Percentiles rank a stretch among this genome's conserved stretches.
These are phyloP conservation scores for Nasalis larvatus DNA, from an alignment of 2,113 vertebrate genomes.

Conservation along the genomic window DNA sequence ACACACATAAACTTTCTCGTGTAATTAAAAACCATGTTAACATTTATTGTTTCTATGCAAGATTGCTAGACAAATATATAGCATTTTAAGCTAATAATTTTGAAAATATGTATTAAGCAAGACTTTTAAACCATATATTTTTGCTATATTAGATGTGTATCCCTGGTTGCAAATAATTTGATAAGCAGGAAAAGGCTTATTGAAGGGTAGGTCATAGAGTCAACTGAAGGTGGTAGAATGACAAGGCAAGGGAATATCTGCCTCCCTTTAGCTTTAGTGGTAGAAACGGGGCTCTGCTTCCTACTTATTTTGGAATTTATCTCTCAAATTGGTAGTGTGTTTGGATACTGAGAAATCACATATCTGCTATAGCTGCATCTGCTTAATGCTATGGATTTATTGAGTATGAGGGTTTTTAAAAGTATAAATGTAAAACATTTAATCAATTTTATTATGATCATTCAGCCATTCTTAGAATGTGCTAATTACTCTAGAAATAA, in stretches of 20 bases:
- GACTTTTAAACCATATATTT: background rate
- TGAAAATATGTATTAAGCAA: slow-evolving; percentile 19
- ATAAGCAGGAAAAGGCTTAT: background rate
- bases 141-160: background rate
- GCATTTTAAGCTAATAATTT: background rate
- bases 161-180: background rate
- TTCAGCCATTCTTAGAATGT: background rate
- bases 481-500: slow-evolving; percentile 28
- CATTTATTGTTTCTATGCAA: background rate
- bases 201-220: background rate
- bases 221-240: background rate
- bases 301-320: background rate
- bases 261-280: background rate
- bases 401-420: background rate
- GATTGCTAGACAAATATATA: background rate
- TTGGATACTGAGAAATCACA: slow-evolving; percentile 28
- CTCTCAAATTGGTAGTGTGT: background rate
- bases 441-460: background rate
- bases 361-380: background rate
- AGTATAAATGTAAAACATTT: background rate
- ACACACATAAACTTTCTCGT: background rate
- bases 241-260: background rate
- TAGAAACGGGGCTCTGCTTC: background rate
- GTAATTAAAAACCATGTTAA: background rate
- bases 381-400: background rate